Conservation (phyloP, 2,113 vertebrate genomes). For the Turnix velox region DNA sequence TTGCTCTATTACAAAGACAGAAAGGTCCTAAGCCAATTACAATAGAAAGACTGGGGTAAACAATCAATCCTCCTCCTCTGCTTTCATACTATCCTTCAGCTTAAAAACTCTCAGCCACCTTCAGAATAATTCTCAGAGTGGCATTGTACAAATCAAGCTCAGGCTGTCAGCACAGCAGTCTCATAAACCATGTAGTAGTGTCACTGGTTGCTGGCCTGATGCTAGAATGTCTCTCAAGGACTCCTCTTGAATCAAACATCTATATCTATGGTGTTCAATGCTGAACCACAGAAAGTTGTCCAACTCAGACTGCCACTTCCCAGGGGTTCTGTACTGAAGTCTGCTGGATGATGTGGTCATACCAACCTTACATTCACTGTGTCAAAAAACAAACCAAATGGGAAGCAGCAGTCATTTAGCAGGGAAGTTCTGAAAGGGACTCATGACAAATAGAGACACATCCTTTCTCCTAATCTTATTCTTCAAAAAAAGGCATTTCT, state of each 20-base stretch:
- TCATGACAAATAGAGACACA: neutral
- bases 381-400: neutral
- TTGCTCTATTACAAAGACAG: neutral
- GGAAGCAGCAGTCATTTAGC: neutral
- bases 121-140: neutral
- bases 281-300: accelerated
- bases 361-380: neutral
- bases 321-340: neutral
- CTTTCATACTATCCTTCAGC: neutral
- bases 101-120: neutral
- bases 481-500: neutral
- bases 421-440: neutral
- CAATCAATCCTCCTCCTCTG: neutral
- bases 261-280: neutral
- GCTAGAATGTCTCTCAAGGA: neutral
- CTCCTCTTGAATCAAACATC: neutral
- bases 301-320: neutral
- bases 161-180: neutral
- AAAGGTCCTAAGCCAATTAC: neutral
- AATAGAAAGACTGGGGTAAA: neutral
- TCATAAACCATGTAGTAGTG: neutral
- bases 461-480: neutral
- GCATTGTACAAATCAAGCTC: neutral
- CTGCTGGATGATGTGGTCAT: neutral
- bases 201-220: neutral